Conservation (phyloP, 2,113 vertebrate genomes). For the Ibidorhyncha struthersii region DNA sequence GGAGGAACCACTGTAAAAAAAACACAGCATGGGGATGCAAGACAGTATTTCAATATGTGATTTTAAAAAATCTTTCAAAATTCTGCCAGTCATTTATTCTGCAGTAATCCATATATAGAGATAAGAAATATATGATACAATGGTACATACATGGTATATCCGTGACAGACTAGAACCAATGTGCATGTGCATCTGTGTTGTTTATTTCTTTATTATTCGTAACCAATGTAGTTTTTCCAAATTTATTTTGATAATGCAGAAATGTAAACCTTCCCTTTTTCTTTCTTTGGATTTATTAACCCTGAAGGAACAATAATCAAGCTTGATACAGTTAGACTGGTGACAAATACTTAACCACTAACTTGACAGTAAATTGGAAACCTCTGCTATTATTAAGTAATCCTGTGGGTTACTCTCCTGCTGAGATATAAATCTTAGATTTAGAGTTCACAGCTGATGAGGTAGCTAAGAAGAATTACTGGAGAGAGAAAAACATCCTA, state of each 20-base stretch:
- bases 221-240: not conserved
- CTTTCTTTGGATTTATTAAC: not conserved
- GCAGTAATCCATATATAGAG: not conserved
- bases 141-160: not conserved
- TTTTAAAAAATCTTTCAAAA: not conserved
- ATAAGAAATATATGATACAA: not conserved
- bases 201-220: not conserved
- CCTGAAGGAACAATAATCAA: not conserved
- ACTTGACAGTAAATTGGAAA: not conserved
- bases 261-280: not conserved
- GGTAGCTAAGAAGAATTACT: not conserved
- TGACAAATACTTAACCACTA: not conserved
- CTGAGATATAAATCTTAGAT: not conserved
- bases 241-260: not conserved
- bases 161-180: not conserved
- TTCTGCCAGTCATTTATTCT: not conserved
- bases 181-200: not conserved
- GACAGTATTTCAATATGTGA: not conserved
- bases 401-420: not conserved
- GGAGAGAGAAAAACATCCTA: not conserved
- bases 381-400: not conserved
- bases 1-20: not conserved
- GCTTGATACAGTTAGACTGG: not conserved
- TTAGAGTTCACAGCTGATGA: not conserved
- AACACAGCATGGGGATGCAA: fast-evolving